Evolutionary conservation across 2,797 vertebrate genomes (phyloP).

Genomic region (Myotis daubentonii): DNA sequence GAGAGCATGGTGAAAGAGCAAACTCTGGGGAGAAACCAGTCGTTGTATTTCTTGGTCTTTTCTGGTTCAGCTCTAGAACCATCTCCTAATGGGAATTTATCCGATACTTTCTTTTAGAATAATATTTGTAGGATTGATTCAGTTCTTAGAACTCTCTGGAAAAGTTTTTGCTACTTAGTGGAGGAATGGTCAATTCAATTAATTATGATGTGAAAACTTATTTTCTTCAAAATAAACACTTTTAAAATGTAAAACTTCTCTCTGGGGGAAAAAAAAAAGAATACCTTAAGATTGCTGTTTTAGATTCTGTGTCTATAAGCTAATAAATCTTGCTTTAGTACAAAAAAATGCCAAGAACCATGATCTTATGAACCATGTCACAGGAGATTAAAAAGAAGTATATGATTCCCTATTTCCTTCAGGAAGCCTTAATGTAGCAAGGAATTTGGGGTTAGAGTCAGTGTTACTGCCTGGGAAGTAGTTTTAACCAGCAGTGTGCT

Average conservation of each 20-base stretch:
- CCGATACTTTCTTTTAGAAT: neutral
- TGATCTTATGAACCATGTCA: neutral
- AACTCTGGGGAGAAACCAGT: neutral
- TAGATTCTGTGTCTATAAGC: neutral
- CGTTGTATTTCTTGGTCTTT: neutral
- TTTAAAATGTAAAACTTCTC: neutral
- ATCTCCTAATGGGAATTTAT: neutral
- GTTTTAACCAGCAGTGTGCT: neutral
- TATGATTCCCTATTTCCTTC: neutral
- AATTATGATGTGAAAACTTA: neutral
- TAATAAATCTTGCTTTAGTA: neutral
- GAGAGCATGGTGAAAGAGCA: neutral
- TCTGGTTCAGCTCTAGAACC: neutral
- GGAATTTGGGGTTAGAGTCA: neutral
- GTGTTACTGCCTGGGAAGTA: neutral
- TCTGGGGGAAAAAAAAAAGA: neutral
- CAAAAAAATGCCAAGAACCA: neutral
- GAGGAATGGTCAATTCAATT: neutral
- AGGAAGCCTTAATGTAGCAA: neutral
- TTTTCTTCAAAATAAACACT: neutral
- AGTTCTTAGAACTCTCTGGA: neutral
- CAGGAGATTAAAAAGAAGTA: neutral
- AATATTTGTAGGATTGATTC: neutral
- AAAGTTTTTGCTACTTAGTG: neutral
- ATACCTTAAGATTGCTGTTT: neutral